Percentiles rank a stretch among this genome's conserved stretches.
phyloP scores from a whole-genome alignment of 1,140 invertebrate species.

The Leptinotarsa lineolata region DNA sequence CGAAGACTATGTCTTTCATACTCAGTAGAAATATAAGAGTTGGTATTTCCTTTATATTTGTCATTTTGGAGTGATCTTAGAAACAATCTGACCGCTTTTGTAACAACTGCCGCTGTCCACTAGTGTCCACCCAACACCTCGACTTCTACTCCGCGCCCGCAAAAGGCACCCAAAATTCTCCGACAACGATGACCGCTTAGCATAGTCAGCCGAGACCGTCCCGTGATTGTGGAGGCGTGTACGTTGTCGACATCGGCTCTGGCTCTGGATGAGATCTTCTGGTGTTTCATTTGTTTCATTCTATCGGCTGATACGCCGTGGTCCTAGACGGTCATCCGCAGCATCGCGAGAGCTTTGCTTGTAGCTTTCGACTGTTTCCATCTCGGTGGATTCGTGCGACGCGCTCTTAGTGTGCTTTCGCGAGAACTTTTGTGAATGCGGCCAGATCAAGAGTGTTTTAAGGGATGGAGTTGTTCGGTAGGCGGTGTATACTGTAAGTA shows the following conservation, averaged over 20 bases:
- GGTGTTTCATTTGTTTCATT: constrained; percentile 4
- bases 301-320: constrained; percentile 4
- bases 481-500: constrained; percentile 2
- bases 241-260: neutral
- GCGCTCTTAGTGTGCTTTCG: neutral
- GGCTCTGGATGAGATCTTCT: constrained; percentile 5
- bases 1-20: too few relatives aligned
- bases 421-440: neutral
- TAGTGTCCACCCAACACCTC: neutral
- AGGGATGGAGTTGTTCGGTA: neutral
- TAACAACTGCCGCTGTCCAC: too few relatives aligned
- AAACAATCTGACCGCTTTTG: too few relatives aligned
- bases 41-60: too few relatives aligned
- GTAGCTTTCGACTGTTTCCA: neutral
- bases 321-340: constrained; percentile 3
- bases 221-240: constrained; percentile 4
- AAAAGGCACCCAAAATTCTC: neutral
- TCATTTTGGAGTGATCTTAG: too few relatives aligned
- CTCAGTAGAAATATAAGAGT: too few relatives aligned
- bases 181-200: neutral
- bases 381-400: neutral
- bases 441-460: neutral
- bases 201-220: neutral
- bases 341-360: neutral
- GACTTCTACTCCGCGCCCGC: neutral